These are phyloP conservation scores for Diarsia mendica DNA, from an alignment of 2,888 invertebrate species.

Conservation along the genomic window DNA sequence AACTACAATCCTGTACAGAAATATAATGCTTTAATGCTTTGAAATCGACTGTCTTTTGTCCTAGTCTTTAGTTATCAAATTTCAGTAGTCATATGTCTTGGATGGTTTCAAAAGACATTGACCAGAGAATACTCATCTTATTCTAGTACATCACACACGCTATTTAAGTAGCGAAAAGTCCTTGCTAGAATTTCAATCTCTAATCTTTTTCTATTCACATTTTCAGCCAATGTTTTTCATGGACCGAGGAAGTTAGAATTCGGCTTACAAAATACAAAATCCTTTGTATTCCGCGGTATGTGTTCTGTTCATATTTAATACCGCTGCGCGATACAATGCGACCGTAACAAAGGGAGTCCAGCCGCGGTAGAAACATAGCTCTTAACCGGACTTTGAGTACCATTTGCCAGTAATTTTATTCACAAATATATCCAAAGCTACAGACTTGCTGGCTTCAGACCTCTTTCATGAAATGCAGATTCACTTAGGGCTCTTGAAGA, in stretches of 20 bases:
- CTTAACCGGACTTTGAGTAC: slow-evolving; percentile 33
- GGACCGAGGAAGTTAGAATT: slow-evolving; percentile 37
- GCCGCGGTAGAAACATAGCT: slow-evolving; percentile 50
- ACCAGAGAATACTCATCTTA: background rate
- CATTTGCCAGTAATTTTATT: slow-evolving; percentile 69
- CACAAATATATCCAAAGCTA: slow-evolving; percentile 67
- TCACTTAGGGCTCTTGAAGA: background rate
- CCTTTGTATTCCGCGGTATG: slow-evolving; percentile 51
- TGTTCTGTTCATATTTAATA: slow-evolving; percentile 64
- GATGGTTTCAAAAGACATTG: background rate
- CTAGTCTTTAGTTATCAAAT: too few relatives aligned
- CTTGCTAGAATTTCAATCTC: background rate
- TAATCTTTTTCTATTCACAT: slow-evolving; percentile 11
- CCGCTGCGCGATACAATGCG: slow-evolving; percentile 56
- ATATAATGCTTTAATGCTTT: too few relatives aligned
- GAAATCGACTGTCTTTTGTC: too few relatives aligned
- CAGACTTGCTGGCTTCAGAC: slow-evolving; percentile 39
- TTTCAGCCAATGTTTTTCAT: slow-evolving; percentile 31
- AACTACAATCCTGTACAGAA: too few relatives aligned
- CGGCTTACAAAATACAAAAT: slow-evolving; percentile 34
- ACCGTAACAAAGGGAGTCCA: slow-evolving; percentile 65
- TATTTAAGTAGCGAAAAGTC: background rate
- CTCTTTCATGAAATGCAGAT: slow-evolving; percentile 3
- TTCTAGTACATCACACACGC: too few relatives aligned
- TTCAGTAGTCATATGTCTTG: background rate